phyloP scores from a whole-genome alignment of 2,888 invertebrate genomes.

The Amphipyra berbera region DNA sequence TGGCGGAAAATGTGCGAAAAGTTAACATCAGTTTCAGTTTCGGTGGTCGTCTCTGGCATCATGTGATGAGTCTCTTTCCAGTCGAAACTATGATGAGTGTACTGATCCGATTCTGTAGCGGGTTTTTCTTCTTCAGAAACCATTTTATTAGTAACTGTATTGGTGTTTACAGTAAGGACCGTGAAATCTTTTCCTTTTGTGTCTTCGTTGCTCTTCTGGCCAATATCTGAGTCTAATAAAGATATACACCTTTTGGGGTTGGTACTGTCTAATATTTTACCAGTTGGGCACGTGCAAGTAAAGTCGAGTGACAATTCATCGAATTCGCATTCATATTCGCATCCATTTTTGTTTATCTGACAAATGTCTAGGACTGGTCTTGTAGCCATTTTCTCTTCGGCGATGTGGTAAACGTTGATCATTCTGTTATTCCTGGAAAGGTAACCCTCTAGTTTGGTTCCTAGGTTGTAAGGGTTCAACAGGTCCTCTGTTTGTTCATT shows the following conservation, averaged over 20 bases:
- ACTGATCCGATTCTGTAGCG: conserved; percentile 62
- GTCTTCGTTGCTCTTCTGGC: conserved; percentile 18
- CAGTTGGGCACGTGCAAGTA: conserved; percentile 91
- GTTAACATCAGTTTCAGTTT: conserved; percentile 72
- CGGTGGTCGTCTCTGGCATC: conserved; percentile 71
- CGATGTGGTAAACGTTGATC: conserved; percentile 87
- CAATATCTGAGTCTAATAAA: conserved; percentile 67
- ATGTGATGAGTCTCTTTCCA: conserved; percentile 76
- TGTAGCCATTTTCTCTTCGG: conserved; percentile 78
- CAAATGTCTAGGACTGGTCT: conserved; percentile 91
- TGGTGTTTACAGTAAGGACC: conserved; percentile 64
- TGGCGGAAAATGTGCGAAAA: conserved; percentile 78
- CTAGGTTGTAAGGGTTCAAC: conserved; percentile 83
- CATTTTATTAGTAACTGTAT: conserved; percentile 67
- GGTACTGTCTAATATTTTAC: conserved; percentile 78
- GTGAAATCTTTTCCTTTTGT: conserved; percentile 57
- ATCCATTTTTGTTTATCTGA: conserved; percentile 91
- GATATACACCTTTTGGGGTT: conserved; percentile 84
- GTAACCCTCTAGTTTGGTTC: conserved; percentile 84
- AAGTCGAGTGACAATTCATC: conserved; percentile 91
- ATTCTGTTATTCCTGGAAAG: conserved; percentile 87
- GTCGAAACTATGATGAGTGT: conserved; percentile 66
- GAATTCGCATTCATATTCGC: conserved; percentile 92
- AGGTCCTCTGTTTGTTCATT: conserved; percentile 84
- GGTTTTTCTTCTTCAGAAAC: conserved; percentile 69